A percentile compares a stretch with the other conserved stretches of the same genome.
Evolutionary conservation across 2,888 invertebrate genomes (phyloP).

Genomic region (Drosophila aldrichi): DNA sequence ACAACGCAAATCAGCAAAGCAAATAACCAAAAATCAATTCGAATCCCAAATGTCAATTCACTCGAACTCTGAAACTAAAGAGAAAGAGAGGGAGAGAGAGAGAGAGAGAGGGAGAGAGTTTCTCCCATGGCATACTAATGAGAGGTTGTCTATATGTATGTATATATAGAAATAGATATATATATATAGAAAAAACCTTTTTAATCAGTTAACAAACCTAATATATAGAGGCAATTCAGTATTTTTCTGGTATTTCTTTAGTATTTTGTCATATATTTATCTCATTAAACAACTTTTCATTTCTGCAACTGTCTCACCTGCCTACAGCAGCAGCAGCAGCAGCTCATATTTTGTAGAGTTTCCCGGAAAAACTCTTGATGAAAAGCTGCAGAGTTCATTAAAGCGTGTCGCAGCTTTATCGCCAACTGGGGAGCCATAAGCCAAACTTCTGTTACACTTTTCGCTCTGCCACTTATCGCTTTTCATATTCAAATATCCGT

Average conservation of each 20-base stretch:
- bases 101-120: not conserved
- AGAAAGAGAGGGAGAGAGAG: not conserved
- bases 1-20: constrained; percentile 63
- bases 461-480: constrained; percentile 67
- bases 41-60: constrained; percentile 81
- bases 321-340: too few relatives aligned
- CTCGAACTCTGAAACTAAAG: not conserved
- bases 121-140: constrained; percentile 62
- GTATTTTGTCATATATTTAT: not conserved
- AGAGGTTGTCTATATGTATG: constrained; percentile 13
- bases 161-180: not conserved
- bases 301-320: not conserved
- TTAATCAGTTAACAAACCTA: too few relatives aligned
- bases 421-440: constrained; percentile 73
- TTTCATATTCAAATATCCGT: constrained; percentile 73
- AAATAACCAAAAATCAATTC: constrained; percentile 75
- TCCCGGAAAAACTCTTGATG: constrained; percentile 57
- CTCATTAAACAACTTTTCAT: not conserved
- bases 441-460: constrained; percentile 39
- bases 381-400: constrained; percentile 69
- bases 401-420: constrained; percentile 57
- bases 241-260: too few relatives aligned
- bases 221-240: too few relatives aligned
- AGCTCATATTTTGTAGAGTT: constrained; percentile 17
- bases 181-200: too few relatives aligned